Evolutionary conservation across 1,140 invertebrate species (phyloP), one percentile per base, ranked within the genome.

Genomic region (Temnothorax longispinosus): DNA sequence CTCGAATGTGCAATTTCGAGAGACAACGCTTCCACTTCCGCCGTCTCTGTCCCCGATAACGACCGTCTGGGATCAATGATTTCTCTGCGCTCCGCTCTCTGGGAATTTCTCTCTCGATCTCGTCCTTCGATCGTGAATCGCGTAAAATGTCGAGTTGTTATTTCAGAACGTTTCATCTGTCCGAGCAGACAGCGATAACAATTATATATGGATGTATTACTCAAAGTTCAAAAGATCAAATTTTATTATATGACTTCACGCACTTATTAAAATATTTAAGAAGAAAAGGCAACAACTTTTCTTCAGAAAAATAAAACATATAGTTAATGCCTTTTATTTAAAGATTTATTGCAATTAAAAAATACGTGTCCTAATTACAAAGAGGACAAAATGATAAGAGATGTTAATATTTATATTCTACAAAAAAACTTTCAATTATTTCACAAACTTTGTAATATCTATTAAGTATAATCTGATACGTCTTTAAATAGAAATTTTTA

Each of bases 1-100:
- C 87, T 89, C 85, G 89, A 92, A 89, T 80, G 84, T 87, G 90
- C 82, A 91, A 90, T 89, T 92, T 90, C 88, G 87, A 82, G 81
- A 90, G 60, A 54, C 86, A 88, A 84, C n/a, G 54, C 44, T 67
- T 47, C 35, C 47, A 77, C 64, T 71, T 65, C 76, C 76, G 56
- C 54, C 64, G 56, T 65, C 62, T 62, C 58, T 88, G 88, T 72
- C 88, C 84, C 56, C 88, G 84, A 89, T 89, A 89, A 78, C 38
- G 78, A 52, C 38, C n/a, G 67, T 80, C 82, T 65, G 47, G 52
- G 38, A 56, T 81, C 67, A n/a, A 75, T 74, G 41, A 74, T 75
- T 74, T 72, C 52, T 58, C 52, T 58, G 13, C 11, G 27, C 13
- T n/a, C 3, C 11, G 18, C 13, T 67, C 62, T 80, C 77, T 67